phyloP scores from a whole-genome alignment of 2,797 vertebrate genomes.

The Forpus xanthops region DNA sequence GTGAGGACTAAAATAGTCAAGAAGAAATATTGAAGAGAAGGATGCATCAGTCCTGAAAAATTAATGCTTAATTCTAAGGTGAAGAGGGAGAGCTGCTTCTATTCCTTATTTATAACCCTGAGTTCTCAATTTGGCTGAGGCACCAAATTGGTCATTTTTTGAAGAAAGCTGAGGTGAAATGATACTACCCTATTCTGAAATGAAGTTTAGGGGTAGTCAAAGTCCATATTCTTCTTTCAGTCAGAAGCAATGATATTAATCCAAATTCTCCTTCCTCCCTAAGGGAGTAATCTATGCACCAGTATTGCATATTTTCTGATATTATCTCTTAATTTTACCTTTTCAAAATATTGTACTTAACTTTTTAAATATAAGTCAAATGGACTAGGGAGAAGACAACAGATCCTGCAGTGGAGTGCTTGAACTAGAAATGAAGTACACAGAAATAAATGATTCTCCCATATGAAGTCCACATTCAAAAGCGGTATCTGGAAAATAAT shows the following conservation, averaged over 20 bases:
- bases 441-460: background rate
- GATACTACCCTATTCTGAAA: background rate
- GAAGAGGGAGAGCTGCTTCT: conserved; percentile 17
- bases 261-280: background rate
- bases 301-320: background rate
- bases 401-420: background rate
- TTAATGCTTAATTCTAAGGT: conserved; percentile 13
- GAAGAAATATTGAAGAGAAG: background rate
- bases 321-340: background rate
- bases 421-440: background rate
- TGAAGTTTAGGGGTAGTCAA: background rate
- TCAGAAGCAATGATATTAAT: background rate
- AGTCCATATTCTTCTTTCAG: background rate
- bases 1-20: background rate
- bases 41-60: conserved; percentile 1
- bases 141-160: background rate
- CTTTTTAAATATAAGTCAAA: background rate
- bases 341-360: background rate
- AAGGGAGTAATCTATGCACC: background rate
- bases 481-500: background rate
- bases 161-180: background rate
- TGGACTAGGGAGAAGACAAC: background rate
- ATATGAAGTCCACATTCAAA: background rate
- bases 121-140: background rate
- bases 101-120: conserved; percentile 21